phyloP scores from a whole-genome alignment of 2,797 vertebrate species.

The Sebastes nivosus region DNA sequence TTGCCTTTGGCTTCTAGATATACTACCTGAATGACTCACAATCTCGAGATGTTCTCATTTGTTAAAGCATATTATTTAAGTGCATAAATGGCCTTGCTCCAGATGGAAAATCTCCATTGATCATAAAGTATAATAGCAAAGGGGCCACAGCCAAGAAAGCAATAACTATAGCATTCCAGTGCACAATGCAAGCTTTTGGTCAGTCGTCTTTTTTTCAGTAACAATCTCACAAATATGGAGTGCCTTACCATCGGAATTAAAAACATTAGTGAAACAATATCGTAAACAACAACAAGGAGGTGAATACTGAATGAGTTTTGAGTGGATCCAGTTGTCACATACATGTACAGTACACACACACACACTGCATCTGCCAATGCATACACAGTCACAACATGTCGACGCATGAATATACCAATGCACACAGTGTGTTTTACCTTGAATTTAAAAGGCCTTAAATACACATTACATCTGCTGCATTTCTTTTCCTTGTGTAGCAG shows the following conservation, averaged over 20 bases:
- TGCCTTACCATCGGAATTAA: background rate
- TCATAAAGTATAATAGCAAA: background rate
- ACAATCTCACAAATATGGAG: background rate
- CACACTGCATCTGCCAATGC: background rate
- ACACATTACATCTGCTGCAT: too few species aligned
- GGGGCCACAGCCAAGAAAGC: background rate
- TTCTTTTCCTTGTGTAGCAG: too few species aligned
- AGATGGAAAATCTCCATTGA: background rate
- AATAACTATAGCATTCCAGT: background rate
- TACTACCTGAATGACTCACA: background rate
- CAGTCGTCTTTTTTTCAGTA: background rate
- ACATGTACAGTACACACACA: too few species aligned
- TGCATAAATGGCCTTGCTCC: background rate
- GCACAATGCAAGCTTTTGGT: background rate
- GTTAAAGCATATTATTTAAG: background rate
- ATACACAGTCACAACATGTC: too few species aligned
- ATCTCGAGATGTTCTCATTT: background rate
- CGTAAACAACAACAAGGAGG: background rate
- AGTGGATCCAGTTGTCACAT: background rate
- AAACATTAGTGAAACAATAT: background rate
- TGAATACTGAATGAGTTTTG: background rate
- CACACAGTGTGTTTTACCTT: background rate
- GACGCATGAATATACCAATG: too few species aligned
- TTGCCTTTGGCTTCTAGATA: background rate
- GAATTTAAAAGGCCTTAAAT: background rate